Conservation (phyloP, 2,888 invertebrate species). For the Drosophila austrosaltans region DNA sequence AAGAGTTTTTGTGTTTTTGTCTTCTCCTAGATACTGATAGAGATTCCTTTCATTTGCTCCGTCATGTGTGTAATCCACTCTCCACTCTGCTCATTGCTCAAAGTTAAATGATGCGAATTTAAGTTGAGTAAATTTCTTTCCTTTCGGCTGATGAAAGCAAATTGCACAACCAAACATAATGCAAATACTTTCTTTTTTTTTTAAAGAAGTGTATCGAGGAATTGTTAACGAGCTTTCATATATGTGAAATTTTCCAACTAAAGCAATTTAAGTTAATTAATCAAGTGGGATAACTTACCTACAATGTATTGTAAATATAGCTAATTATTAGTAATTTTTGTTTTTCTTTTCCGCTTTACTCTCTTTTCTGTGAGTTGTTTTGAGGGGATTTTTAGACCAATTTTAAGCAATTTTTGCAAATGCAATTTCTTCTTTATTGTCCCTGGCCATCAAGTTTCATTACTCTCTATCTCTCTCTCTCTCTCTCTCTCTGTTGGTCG, state of each 20-base stretch:
- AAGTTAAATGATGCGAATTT: slow-evolving; percentile 78
- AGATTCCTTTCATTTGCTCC: slow-evolving; percentile 44
- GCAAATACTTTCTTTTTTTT: not conserved
- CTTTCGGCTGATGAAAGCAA: slow-evolving; percentile 65
- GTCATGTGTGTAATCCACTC: slow-evolving; percentile 77
- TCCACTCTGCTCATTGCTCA: slow-evolving; percentile 73
- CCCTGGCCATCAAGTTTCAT: slow-evolving; percentile 9
- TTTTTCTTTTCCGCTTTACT: not conserved
- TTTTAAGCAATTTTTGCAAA: slow-evolving; percentile 6
- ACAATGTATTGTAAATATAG: not conserved
- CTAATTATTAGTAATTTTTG: not conserved
- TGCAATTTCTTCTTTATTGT: slow-evolving; percentile 9
- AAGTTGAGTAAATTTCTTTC: slow-evolving; percentile 65
- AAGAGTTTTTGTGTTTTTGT: slow-evolving; percentile 33
- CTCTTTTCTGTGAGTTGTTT: not conserved
- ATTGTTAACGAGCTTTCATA: no score
- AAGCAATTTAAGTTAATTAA: not conserved
- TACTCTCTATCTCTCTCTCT: not conserved
- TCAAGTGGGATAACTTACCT: not conserved
- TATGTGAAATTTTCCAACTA: not conserved
- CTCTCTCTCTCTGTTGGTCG: not conserved
- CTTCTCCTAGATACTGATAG: not conserved
- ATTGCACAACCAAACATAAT: slow-evolving; percentile 60
- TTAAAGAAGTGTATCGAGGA: no score
- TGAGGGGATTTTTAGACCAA: slow-evolving; percentile 5